phyloP scores from a whole-genome alignment of 2,113 vertebrate genomes.

The Hassar affinis region DNA sequence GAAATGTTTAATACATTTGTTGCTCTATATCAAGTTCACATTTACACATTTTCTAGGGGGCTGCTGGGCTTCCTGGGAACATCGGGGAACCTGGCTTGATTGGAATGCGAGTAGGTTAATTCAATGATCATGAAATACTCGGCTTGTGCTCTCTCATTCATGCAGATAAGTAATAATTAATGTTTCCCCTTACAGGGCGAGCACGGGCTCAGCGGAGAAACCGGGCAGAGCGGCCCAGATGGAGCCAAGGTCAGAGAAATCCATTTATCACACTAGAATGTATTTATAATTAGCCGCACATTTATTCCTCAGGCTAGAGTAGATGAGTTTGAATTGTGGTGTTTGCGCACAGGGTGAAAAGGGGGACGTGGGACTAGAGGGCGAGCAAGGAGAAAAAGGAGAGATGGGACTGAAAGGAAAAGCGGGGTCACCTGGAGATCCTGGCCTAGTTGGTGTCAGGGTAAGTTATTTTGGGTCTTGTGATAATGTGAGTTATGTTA shows the following conservation, averaged over 20 bases:
- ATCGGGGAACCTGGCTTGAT: constrained; percentile 85
- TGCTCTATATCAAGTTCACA: background rate
- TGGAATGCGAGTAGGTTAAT: constrained; percentile 83
- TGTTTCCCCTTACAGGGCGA: constrained; percentile 77
- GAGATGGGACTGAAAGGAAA: constrained; percentile 83
- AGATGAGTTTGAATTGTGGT: background rate
- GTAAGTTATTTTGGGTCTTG: constrained; percentile 72
- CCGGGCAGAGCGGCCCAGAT: constrained; percentile 77
- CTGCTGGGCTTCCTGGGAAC: constrained; percentile 77
- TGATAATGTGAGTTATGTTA: background rate
- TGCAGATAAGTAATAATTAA: constrained; percentile 8
- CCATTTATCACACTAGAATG: background rate
- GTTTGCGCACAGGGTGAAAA: constrained; percentile 82
- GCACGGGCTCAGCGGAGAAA: constrained; percentile 85
- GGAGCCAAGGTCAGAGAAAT: constrained; percentile 80
- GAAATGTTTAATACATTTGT: background rate
- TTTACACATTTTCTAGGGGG: constrained; percentile 74
- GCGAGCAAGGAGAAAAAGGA: constrained; percentile 83
- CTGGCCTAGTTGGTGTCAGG: constrained; percentile 84
- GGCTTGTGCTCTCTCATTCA: background rate
- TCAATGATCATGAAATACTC: constrained; percentile 6
- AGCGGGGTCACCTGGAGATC: constrained; percentile 79
- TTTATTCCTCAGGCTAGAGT: background rate
- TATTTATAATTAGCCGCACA: background rate
- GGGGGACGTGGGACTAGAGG: constrained; percentile 84